Conservation (phyloP, 2,113 vertebrate species). For the Aptenodytes forsteri region DNA sequence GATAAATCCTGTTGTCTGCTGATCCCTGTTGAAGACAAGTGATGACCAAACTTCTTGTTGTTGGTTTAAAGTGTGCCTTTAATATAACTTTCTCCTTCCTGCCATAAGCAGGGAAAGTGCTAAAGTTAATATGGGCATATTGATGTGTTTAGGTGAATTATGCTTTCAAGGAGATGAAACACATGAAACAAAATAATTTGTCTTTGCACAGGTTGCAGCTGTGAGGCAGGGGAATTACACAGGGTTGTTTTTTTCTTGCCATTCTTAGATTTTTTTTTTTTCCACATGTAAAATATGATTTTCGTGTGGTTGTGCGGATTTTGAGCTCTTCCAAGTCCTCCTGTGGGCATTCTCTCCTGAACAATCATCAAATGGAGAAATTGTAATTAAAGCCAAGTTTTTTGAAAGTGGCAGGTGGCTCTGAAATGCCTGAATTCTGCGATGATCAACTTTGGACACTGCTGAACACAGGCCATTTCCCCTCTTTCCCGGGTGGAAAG, state of each 20-base stretch:
- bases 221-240: neutral
- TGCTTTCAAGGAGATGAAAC: constrained; percentile 5
- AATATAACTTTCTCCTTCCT: neutral
- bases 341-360: neutral
- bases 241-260: neutral
- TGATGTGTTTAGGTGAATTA: neutral
- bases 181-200: neutral
- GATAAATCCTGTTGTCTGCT: neutral
- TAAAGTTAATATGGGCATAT: neutral
- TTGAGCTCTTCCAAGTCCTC: neutral
- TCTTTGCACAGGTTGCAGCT: neutral
- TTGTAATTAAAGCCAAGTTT: constrained; percentile 19
- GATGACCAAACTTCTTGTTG: neutral
- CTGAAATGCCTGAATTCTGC: constrained; percentile 26
- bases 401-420: constrained; percentile 6
- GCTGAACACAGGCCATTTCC: neutral
- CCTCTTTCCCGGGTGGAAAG: neutral
- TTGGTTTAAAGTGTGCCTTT: neutral
- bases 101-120: neutral
- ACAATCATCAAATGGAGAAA: neutral
- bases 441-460: neutral
- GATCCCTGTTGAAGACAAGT: neutral
- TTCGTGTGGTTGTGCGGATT: neutral
- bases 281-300: neutral
- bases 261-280: neutral